Evolutionary conservation across 2,113 vertebrate genomes (phyloP).

Genomic region (Ibidorhyncha struthersii): DNA sequence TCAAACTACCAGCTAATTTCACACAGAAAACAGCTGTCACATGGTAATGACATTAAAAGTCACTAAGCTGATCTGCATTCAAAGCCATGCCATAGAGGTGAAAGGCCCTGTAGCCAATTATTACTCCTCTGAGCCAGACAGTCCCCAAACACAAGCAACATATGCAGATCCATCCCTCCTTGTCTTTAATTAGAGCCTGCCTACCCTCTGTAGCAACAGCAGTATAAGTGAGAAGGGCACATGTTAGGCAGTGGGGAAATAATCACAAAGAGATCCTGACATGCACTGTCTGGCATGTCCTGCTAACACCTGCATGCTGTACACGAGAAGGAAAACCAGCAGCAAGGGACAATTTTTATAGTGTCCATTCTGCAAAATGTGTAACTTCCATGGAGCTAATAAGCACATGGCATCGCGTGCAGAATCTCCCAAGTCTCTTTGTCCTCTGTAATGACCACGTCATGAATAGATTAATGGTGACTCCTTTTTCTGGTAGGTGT

Average conservation of each 20-base stretch:
- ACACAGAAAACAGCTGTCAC: slow-evolving; percentile 34
- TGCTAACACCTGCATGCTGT: neutral
- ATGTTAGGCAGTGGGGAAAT: neutral
- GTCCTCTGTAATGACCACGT: accelerated
- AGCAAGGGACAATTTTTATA: neutral
- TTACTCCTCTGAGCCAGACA: slow-evolving; percentile 14
- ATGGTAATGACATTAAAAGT: slow-evolving; percentile 40
- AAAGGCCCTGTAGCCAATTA: slow-evolving; percentile 62
- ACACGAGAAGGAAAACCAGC: neutral
- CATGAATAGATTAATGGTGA: neutral
- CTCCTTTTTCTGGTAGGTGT: neutral
- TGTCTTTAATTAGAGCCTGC: slow-evolving; percentile 50
- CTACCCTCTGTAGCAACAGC: slow-evolving; percentile 26
- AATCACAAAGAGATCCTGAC: neutral
- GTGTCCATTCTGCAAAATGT: neutral
- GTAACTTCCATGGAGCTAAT: neutral
- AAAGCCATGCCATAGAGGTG: slow-evolving; percentile 34
- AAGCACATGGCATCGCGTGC: neutral
- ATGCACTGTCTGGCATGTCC: neutral
- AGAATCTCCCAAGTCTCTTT: neutral
- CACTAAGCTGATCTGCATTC: slow-evolving; percentile 60
- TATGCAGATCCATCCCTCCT: slow-evolving; percentile 25
- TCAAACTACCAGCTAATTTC: slow-evolving; percentile 29
- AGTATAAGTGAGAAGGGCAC: neutral
- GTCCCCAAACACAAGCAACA: slow-evolving; percentile 54